Conservation (phyloP, 2,113 vertebrate species). For the Leiothrix lutea region DNA sequence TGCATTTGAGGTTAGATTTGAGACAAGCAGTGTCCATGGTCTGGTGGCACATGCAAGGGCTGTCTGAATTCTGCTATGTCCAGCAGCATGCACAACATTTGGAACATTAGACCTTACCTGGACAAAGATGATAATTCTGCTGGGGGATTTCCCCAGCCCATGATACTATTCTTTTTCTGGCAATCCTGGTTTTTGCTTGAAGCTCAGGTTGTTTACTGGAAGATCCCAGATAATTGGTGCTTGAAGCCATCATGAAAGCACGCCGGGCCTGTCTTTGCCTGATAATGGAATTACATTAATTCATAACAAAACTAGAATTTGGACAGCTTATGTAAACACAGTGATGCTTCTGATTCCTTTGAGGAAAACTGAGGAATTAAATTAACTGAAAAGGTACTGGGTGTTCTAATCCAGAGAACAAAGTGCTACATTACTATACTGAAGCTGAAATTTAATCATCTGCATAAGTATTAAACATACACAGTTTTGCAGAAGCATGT, state of each 20-base stretch:
- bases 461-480: not conserved
- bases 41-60: accelerated
- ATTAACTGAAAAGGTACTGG: not conserved
- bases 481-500: not conserved
- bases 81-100: not conserved
- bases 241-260: not conserved
- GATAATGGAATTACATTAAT: constrained; percentile 29
- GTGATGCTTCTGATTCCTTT: not conserved
- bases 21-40: not conserved
- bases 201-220: constrained; percentile 1
- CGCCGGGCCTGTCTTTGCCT: constrained; percentile 15
- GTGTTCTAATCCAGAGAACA: not conserved
- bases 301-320: constrained; percentile 12
- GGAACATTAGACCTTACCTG: not conserved
- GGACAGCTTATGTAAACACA: not conserved
- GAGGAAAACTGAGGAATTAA: not conserved
- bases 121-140: not conserved
- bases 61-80: not conserved
- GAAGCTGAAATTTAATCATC: not conserved
- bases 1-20: not conserved
- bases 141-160: not conserved
- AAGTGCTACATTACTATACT: not conserved
- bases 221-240: constrained; percentile 3
- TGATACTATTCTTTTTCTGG: not conserved
- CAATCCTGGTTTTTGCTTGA: not conserved